Base-by-base conservation (phyloP, 2,888 invertebrate genomes). In the Dynastes maya region DNA sequence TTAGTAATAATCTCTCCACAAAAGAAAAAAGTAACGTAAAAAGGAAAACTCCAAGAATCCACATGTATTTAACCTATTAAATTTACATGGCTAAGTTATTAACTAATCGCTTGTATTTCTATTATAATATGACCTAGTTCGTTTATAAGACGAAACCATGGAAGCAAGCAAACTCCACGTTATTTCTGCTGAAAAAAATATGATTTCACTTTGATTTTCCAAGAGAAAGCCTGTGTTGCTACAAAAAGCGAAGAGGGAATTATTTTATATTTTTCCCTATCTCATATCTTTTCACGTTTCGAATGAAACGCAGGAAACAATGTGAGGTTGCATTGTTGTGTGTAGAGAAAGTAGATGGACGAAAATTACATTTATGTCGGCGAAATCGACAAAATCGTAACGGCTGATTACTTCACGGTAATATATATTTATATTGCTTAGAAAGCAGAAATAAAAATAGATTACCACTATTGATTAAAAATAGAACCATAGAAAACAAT, bases 231-330 rank as follows among this genome's bases (percentile, higher is more conserved):
- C 2, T 13, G 32, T 37, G 32, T 63, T 32, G 22, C 11, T 63
- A 2, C 2, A 29, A 32, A 63, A 32, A 1, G 29, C 22, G 6
- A 4, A 29, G 13, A 32, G 2, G 2, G 5, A 32, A 63, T 32
- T 63, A 63, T 32, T 32, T 11, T 63, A 63, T 27, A 27, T 63
- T 63, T 63, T 61, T 6, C 5, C 61, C 22, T 27, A 8, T 27
- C 5, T 29, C 61, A 27, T 61, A 61, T 61, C 61, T 61, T 22
- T 63, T 63, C 63, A 63, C 32, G 63, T 13, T 63, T 63, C 63
- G 63, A 29, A 2, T 63, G 32, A 32, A 29, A 1, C 63, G 11
- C 32, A 63, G 13, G 27, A 27, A 63, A 0, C n/a, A 63, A 11
- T 29, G 32, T 1, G 32, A 32, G 13, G 55, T 32, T 63, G 63